Conservation (phyloP, 2,113 vertebrate genomes). For the Dermatemys mawii region DNA sequence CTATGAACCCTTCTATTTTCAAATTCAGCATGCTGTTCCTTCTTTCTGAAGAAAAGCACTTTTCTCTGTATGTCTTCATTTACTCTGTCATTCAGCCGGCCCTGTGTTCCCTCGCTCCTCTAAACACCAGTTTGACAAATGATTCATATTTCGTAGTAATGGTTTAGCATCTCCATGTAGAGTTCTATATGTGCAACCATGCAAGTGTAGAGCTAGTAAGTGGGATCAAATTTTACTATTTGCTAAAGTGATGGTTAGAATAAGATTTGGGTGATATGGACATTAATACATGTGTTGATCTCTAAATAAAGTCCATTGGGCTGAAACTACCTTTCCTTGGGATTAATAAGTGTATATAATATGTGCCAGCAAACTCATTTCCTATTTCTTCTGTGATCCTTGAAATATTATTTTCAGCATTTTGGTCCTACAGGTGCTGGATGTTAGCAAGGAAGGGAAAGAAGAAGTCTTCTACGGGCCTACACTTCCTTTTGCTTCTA, state of each 20-base stretch:
- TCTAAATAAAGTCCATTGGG: not conserved
- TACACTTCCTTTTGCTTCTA: conserved; percentile 94
- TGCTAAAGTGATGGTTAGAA: not conserved
- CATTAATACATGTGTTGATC: not conserved
- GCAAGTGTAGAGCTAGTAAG: not conserved
- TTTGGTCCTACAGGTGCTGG: conserved; percentile 86
- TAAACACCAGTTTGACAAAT: rapidly evolving
- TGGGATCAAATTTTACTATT: not conserved
- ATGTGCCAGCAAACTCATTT: not conserved
- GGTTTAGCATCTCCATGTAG: not conserved
- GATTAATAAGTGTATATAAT: not conserved
- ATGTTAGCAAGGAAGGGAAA: conserved; percentile 93
- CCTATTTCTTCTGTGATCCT: not conserved
- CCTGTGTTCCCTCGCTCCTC: not conserved
- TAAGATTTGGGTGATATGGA: not conserved
- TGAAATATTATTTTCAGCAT: not conserved
- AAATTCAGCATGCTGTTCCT: not conserved
- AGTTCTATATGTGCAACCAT: not conserved
- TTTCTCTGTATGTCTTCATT: not conserved
- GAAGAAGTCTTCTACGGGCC: conserved; percentile 97
- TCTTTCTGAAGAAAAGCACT: not conserved
- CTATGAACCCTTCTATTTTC: conserved; percentile 13
- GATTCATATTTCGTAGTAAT: not conserved
- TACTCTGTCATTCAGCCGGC: not conserved
- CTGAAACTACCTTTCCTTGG: not conserved